Evolutionary conservation across 2,113 vertebrate species (phyloP).

Genomic region (Pelvicachromis taeniatus): DNA sequence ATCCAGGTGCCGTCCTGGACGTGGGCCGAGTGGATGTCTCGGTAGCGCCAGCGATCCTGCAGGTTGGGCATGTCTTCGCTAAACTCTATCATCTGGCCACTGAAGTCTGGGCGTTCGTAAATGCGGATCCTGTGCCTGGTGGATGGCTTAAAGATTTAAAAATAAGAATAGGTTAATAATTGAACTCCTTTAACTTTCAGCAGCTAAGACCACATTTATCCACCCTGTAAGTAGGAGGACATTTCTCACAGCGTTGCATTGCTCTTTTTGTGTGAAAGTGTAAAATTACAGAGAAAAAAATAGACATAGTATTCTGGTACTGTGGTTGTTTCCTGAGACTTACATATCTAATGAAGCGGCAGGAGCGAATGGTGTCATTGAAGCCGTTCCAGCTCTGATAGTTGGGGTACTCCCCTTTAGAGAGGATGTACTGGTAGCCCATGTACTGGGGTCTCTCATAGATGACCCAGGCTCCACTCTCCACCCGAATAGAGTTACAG

Average conservation of each 20-base stretch:
- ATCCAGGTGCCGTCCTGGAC: slow-evolving; percentile 55
- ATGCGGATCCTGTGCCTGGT: slow-evolving; percentile 31
- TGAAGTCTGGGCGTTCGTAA: slow-evolving; percentile 44
- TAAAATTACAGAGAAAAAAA: not conserved
- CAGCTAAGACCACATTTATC: not conserved
- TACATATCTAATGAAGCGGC: slow-evolving; percentile 38
- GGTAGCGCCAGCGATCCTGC: slow-evolving; percentile 34
- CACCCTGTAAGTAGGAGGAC: not conserved
- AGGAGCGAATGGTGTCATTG: slow-evolving; percentile 48
- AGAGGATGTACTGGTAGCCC: slow-evolving; percentile 54
- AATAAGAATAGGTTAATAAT: not conserved
- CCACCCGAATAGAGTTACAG: slow-evolving; percentile 65
- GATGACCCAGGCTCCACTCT: slow-evolving; percentile 58
- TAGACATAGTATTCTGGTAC: not conserved
- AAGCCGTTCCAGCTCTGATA: slow-evolving; percentile 51
- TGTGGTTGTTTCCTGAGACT: not conserved
- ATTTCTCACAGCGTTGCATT: rapidly evolving
- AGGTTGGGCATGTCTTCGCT: slow-evolving; percentile 40
- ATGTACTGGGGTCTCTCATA: slow-evolving; percentile 42
- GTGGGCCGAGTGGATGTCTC: slow-evolving; percentile 35
- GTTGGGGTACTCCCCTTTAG: slow-evolving; percentile 49
- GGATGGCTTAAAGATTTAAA: not conserved
- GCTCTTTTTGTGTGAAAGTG: not conserved
- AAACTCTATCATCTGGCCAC: slow-evolving; percentile 48
- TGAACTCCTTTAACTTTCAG: not conserved